These are phyloP conservation scores for Hemistola chrysoprasaria DNA, from an alignment of 2,888 invertebrate genomes.

Conservation along the genomic window DNA sequence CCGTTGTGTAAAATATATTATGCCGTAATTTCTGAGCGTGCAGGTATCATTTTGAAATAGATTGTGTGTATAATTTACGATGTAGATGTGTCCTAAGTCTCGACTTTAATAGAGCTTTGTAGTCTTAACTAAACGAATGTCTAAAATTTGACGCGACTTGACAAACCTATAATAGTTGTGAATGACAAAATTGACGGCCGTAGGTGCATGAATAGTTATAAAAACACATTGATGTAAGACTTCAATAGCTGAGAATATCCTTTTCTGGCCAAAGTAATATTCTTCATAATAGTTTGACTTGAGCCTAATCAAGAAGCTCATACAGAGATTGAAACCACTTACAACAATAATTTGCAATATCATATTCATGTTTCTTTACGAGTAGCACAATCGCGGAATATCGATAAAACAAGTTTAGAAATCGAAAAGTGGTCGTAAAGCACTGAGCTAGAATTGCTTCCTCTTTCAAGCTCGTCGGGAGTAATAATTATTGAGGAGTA, in stretches of 20 bases:
- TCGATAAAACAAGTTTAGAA: constrained; percentile 57
- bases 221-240: too few species aligned
- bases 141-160: constrained; percentile 2
- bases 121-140: constrained; percentile 11
- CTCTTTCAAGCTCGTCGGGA: constrained; percentile 51
- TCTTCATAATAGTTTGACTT: not conserved
- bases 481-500: constrained; percentile 66
- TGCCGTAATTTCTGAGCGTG: constrained; percentile 49
- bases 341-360: constrained; percentile 13
- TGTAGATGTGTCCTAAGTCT: constrained; percentile 28
- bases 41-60: constrained; percentile 42
- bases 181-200: too few species aligned
- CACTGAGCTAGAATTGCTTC: constrained; percentile 63
- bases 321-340: constrained; percentile 19
- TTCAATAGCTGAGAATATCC: too few species aligned
- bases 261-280: too few species aligned
- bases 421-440: constrained; percentile 64
- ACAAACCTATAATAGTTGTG: too few species aligned
- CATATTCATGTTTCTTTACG: constrained; percentile 21
- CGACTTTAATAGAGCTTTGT: constrained; percentile 15
- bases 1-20: constrained; percentile 59
- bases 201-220: too few species aligned
- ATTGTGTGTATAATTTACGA: constrained; percentile 40
- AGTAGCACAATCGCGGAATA: constrained; percentile 45
- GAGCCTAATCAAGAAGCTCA: not conserved